phyloP scores from a whole-genome alignment of 2,113 vertebrate species.

The Sander vitreus region DNA sequence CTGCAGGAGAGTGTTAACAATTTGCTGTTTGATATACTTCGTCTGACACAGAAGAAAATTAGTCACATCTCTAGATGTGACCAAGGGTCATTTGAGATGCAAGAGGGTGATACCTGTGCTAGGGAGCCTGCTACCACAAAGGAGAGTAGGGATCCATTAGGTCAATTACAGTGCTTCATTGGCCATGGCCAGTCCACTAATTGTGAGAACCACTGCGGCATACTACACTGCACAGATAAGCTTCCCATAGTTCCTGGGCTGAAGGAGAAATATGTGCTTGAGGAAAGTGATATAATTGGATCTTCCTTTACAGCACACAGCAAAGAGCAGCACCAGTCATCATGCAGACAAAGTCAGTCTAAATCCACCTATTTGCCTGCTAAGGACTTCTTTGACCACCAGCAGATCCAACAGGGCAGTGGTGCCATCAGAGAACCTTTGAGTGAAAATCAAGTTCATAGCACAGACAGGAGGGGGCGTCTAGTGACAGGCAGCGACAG shows the following conservation, averaged over 20 bases:
- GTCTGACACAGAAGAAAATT: constrained; percentile 91
- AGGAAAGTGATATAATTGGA: constrained; percentile 60
- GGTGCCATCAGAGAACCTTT: constrained; percentile 65
- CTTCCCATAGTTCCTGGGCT: constrained; percentile 39
- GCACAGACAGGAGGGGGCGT: constrained; percentile 68
- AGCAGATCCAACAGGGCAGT: constrained; percentile 62
- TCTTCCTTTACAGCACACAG: constrained; percentile 25
- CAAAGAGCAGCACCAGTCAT: constrained; percentile 71
- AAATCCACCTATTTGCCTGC: constrained; percentile 47
- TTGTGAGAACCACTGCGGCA: constrained; percentile 53
- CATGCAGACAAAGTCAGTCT: constrained; percentile 63
- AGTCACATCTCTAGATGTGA: constrained; percentile 80
- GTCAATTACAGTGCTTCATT: constrained; percentile 66
- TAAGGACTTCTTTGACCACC: constrained; percentile 71
- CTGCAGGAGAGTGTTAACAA: constrained; percentile 88
- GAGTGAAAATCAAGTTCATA: constrained; percentile 68
- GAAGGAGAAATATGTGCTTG: constrained; percentile 62
- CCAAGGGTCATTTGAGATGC: constrained; percentile 64
- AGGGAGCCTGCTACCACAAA: constrained; percentile 55
- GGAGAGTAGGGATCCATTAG: constrained; percentile 65
- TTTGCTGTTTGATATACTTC: constrained; percentile 90
- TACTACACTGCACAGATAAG: constrained; percentile 64
- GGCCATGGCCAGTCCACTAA: constrained; percentile 60
- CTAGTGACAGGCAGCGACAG: constrained; percentile 74
- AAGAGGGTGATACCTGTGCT: constrained; percentile 50